phyloP scores from a whole-genome alignment of 2,888 invertebrate genomes.

The Lordiphosa andalusiaca region DNA sequence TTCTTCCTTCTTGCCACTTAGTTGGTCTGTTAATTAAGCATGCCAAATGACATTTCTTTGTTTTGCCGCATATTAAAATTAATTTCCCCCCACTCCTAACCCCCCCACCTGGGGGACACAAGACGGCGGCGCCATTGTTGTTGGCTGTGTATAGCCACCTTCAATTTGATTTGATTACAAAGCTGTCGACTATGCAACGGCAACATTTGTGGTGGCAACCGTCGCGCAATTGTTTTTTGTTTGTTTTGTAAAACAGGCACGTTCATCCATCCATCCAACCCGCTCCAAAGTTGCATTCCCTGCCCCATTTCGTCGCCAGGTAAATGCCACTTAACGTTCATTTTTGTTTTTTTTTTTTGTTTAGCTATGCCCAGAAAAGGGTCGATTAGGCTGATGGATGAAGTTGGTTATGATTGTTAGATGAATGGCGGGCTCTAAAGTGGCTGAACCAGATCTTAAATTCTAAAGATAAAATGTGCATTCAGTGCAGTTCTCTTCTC shows the following conservation, averaged over 20 bases:
- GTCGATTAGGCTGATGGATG: too few relatives aligned
- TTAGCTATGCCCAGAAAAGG: too few relatives aligned
- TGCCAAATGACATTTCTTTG: slow-evolving; percentile 23
- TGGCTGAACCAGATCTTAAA: too few relatives aligned
- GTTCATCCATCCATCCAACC: slow-evolving; percentile 32
- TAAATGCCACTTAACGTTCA: slow-evolving; percentile 70
- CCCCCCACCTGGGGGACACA: not conserved
- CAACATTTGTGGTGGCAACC: slow-evolving; percentile 56
- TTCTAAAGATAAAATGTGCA: too few relatives aligned
- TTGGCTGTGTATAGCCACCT: slow-evolving; percentile 47
- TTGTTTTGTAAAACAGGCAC: slow-evolving; percentile 73
- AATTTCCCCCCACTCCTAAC: slow-evolving; percentile 32
- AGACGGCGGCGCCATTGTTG: slow-evolving; percentile 37
- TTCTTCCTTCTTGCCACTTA: slow-evolving; percentile 11
- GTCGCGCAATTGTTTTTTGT: slow-evolving; percentile 41
- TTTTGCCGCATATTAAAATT: slow-evolving; percentile 47
- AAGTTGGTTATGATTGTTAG: too few relatives aligned
- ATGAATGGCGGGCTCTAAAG: too few relatives aligned
- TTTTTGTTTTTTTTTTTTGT: slow-evolving; percentile 5
- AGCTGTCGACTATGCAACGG: slow-evolving; percentile 50
- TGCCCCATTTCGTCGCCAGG: slow-evolving; percentile 35
- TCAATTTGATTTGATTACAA: slow-evolving; percentile 59
- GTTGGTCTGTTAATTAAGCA: slow-evolving; percentile 48
- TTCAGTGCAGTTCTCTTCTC: too few relatives aligned
- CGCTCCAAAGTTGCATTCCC: slow-evolving; percentile 1